Conservation (phyloP, 2,113 vertebrate species). For the Calyptomena viridis region DNA sequence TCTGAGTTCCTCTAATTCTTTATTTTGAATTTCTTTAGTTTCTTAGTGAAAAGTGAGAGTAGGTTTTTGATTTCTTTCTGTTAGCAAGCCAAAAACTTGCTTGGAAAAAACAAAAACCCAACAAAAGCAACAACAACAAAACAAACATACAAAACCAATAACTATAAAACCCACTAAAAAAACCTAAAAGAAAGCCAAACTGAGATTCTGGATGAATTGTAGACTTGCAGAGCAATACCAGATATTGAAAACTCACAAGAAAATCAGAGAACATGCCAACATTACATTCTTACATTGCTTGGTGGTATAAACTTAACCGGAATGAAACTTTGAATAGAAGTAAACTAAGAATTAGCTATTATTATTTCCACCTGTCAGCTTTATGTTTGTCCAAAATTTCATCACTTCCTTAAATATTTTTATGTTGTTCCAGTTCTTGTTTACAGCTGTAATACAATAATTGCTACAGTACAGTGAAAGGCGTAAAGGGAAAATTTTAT, state of each 20-base stretch:
- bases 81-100: neutral
- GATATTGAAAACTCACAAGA: neutral
- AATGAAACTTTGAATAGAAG: neutral
- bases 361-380: neutral
- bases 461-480: neutral
- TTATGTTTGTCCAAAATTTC: neutral
- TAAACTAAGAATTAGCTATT: neutral
- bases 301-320: neutral
- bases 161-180: neutral
- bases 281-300: neutral
- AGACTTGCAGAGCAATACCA: neutral
- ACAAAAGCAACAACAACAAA: neutral
- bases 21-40: too few species aligned
- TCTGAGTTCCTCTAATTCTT: neutral
- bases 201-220: neutral
- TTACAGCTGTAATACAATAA: neutral
- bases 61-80: neutral
- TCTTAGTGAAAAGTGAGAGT: neutral
- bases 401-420: neutral
- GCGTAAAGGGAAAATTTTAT: neutral
- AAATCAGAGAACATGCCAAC: neutral
- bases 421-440: neutral
- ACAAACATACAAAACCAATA: neutral
- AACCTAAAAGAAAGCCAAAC: neutral
- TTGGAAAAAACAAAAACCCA: neutral